These are phyloP conservation scores for Alexandromys fortis DNA, from an alignment of 2,113 vertebrate genomes.

Conservation along the genomic window DNA sequence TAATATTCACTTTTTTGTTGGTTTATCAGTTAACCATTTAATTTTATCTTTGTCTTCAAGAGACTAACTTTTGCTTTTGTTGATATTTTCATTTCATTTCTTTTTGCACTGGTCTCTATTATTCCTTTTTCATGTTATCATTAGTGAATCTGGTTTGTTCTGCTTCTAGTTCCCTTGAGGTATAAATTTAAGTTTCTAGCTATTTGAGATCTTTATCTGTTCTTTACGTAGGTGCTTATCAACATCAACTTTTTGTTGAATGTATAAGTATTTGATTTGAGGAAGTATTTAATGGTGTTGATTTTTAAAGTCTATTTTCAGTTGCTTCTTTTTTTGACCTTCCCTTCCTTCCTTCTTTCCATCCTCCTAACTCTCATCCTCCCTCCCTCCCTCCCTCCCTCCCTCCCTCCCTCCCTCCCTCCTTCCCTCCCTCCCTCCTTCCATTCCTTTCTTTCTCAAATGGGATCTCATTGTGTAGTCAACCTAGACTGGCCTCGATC, in stretches of 20 bases:
- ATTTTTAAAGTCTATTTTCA: conserved; percentile 39
- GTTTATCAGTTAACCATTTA: background rate
- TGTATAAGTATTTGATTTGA: conserved; percentile 33
- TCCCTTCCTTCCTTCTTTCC: background rate
- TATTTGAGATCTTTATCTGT: background rate
- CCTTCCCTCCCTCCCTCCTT: too few relatives aligned
- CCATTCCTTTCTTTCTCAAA: background rate
- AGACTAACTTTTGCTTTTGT: background rate
- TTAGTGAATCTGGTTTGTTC: background rate
- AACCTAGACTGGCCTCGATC: background rate
- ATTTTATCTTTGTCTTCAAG: background rate
- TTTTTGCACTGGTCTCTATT: background rate
- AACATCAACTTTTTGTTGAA: background rate
- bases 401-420: too few relatives aligned
- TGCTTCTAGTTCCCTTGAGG: background rate
- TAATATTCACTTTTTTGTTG: background rate
- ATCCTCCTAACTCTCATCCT: too few relatives aligned
- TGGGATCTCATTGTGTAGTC: background rate
- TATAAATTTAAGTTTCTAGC: background rate
- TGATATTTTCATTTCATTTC: background rate
- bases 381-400: too few relatives aligned
- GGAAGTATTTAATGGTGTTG: background rate
- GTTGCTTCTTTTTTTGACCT: background rate
- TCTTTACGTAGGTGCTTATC: background rate
- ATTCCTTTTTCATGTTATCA: background rate